Evolutionary conservation across 2,888 invertebrate species (phyloP).

Genomic region (Fragum whitleyi): DNA sequence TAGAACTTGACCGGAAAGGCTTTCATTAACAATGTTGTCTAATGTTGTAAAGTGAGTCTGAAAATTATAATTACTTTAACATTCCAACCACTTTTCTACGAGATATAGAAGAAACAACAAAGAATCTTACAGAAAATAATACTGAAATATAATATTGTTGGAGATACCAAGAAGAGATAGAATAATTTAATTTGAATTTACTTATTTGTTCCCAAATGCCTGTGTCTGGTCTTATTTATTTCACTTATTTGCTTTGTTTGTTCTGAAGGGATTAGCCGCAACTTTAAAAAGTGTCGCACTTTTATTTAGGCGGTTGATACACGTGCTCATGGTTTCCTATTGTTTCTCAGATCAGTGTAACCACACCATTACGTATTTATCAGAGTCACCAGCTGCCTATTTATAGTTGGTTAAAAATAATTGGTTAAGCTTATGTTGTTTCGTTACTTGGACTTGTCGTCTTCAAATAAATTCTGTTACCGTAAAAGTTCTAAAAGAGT

Average conservation of each 20-base stretch:
- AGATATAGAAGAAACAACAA: background rate
- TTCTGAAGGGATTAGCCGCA: background rate
- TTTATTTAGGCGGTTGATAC: too few relatives aligned
- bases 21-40: too few relatives aligned
- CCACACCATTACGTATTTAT: too few relatives aligned
- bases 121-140: background rate
- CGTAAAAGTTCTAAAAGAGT: too few relatives aligned
- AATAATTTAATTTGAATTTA: background rate
- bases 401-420: too few relatives aligned
- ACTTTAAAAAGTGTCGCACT: background rate
- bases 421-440: too few relatives aligned
- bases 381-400: too few relatives aligned
- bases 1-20: too few relatives aligned
- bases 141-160: slow-evolving; percentile 2
- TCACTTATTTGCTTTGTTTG: background rate
- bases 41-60: too few relatives aligned
- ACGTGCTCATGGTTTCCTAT: background rate
- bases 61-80: background rate
- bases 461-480: too few relatives aligned
- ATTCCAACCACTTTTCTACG: background rate
- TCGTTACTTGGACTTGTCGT: too few relatives aligned
- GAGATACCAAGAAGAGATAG: background rate
- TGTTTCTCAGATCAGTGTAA: too few relatives aligned
- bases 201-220: background rate
- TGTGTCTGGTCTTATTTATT: background rate